Evolutionary conservation across 92 coral and sea anemone species (phyloP), one percentile per base, ranked within the genome.

Genomic region (Phenganax subtilis): DNA sequence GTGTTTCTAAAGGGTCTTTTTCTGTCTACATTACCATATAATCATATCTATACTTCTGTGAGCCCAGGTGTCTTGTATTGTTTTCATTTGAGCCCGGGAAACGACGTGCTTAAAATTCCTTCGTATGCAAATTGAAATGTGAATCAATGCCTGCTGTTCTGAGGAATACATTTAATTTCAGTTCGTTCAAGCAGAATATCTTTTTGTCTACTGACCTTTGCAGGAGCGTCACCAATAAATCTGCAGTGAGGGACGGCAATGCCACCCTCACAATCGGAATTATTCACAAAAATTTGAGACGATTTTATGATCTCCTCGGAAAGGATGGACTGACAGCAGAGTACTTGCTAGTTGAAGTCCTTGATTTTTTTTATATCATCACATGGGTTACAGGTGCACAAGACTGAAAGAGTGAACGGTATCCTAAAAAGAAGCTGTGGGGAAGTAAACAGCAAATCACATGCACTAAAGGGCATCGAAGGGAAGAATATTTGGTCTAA

Each of bases 401-500:
- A 84, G 69, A 73, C 66, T 67, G 62, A 58, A 60, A 15, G 86
- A 84, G 75, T 84, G 27, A 51, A 84, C 53, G 83, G 86, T 75
- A 57, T 75, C 16, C 20, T 84, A 2, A 57, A 65, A 56, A 84
- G 75, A 76, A 62, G 75, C 68, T 75, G 86, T 65, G 70, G 73
- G 10, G 69, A 58, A 47, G 27, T 84, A 57, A 84, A 75, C n/a
- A 84, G 82, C 74, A 64, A 76, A 65, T 37, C 65, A 44, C 73
- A 75, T 62, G 54, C 51, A 55, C 63, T 84, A 27, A n/a, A 75
- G 11, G 86, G 87, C 84, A 84, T 68, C 27, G 0, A 58, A 37
- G 75, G 54, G 67, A 53, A 14, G 65, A 85, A 79, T 68, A 28
- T 25, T 78, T 77, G 55, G 59, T 12, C 25, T 77, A 47, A 68